These are phyloP conservation scores for Synergus itoensis DNA, from an alignment of 2,888 invertebrate genomes.

Conservation along the genomic window DNA sequence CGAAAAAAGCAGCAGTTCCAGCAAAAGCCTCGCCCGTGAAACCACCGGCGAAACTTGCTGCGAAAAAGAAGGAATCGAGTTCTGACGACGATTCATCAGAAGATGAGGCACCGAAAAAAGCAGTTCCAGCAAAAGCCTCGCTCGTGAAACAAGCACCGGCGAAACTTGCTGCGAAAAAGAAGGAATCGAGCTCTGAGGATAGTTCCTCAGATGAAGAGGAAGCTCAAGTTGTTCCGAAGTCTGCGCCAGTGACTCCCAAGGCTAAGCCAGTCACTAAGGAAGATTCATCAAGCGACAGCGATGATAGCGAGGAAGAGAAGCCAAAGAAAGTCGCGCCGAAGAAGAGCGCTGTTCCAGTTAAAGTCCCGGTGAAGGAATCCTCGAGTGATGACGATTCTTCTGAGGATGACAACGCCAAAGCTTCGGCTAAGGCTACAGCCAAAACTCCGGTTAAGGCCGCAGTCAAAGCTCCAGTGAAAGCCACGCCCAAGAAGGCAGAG, in stretches of 20 bases:
- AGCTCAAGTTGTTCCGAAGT: slow-evolving; percentile 45
- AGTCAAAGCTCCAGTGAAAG: slow-evolving; percentile 44
- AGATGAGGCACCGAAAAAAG: slow-evolving; percentile 49
- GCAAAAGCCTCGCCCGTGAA: slow-evolving; percentile 42
- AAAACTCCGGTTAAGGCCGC: slow-evolving; percentile 45
- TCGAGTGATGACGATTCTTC: slow-evolving; percentile 45
- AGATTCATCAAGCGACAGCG: slow-evolving; percentile 71
- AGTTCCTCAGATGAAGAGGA: slow-evolving; percentile 63
- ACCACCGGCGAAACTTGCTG: slow-evolving; percentile 52
- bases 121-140: slow-evolving; percentile 47
- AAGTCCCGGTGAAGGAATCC: slow-evolving; percentile 22
- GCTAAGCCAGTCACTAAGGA: slow-evolving; percentile 43
- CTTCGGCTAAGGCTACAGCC: slow-evolving; percentile 55
- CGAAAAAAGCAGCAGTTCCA: slow-evolving; percentile 27
- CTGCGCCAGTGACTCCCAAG: neutral
- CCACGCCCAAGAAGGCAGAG: slow-evolving; percentile 52
- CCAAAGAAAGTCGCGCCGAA: slow-evolving; percentile 37
- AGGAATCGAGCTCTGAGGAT: slow-evolving; percentile 63
- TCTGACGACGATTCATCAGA: slow-evolving; percentile 42
- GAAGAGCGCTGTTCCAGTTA: slow-evolving; percentile 43
- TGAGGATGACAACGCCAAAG: slow-evolving; percentile 55
- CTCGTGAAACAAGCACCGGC: slow-evolving; percentile 55
- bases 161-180: slow-evolving; percentile 45
- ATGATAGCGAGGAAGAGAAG: slow-evolving; percentile 75
- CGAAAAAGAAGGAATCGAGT: slow-evolving; percentile 57